phyloP scores from a whole-genome alignment of 2,113 vertebrate genomes.

The Aptenodytes patagonicus region DNA sequence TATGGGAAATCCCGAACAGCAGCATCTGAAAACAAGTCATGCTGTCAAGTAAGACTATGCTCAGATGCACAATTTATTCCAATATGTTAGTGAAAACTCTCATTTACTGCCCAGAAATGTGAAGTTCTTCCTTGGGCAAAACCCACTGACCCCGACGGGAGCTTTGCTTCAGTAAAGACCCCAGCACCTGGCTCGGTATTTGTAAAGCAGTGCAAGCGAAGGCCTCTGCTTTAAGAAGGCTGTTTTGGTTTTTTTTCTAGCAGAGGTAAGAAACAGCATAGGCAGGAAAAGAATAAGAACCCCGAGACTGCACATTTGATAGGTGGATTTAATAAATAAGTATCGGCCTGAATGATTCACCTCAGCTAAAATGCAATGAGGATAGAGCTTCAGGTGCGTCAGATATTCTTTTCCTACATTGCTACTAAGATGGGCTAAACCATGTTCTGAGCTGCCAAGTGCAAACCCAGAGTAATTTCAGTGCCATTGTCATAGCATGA shows the following conservation, averaged over 20 bases:
- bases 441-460: background rate
- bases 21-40: background rate
- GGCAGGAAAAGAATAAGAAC: background rate
- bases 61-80: background rate
- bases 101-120: background rate
- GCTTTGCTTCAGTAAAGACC: background rate
- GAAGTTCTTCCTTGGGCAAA: background rate
- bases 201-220: background rate
- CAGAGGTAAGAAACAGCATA: background rate
- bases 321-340: background rate
- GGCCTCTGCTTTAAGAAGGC: background rate
- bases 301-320: background rate
- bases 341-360: background rate
- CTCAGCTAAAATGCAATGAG: background rate
- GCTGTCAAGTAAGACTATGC: background rate
- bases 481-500: background rate
- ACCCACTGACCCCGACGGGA: background rate
- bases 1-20: background rate
- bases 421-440: background rate
- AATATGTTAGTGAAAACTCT: background rate
- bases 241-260: background rate
- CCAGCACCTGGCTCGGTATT: background rate
- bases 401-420: background rate
- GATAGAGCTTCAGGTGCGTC: background rate
- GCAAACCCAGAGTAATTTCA: background rate